Conservation (phyloP, 2,113 vertebrate species). For the Galemys pyrenaicus region DNA sequence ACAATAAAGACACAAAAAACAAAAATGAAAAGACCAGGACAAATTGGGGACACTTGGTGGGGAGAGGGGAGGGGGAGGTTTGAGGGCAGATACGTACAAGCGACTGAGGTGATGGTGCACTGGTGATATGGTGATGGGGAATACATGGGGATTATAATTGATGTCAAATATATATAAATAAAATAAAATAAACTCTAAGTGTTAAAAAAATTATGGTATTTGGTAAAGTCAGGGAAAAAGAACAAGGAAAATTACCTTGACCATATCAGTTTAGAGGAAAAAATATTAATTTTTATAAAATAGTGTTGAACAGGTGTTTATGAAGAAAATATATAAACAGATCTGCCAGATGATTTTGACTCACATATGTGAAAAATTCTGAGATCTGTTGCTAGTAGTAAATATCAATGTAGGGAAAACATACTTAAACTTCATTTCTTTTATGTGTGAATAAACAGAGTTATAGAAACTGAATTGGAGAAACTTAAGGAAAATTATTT, state of each 20-base stretch:
- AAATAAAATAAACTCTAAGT: too few species aligned
- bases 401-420: background rate
- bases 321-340: background rate
- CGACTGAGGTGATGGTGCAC: too few species aligned
- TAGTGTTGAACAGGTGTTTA: background rate
- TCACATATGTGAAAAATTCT: background rate
- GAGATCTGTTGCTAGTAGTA: background rate
- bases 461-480: background rate
- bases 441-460: background rate
- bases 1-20: too few species aligned
- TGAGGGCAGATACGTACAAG: too few species aligned
- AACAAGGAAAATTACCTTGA: background rate
- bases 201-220: background rate
- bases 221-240: background rate
- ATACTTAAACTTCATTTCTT: background rate
- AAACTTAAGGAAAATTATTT: background rate
- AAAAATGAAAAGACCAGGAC: too few species aligned
- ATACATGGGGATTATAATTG: too few species aligned
- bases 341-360: background rate
- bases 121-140: too few species aligned
- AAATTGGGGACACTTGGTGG: too few species aligned
- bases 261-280: background rate
- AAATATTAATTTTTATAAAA: background rate
- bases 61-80: too few species aligned
- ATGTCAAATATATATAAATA: too few species aligned